Evolutionary conservation across 2,113 vertebrate genomes (phyloP), one percentile per base, ranked within the genome.

Genomic region (Saguinus midas): DNA sequence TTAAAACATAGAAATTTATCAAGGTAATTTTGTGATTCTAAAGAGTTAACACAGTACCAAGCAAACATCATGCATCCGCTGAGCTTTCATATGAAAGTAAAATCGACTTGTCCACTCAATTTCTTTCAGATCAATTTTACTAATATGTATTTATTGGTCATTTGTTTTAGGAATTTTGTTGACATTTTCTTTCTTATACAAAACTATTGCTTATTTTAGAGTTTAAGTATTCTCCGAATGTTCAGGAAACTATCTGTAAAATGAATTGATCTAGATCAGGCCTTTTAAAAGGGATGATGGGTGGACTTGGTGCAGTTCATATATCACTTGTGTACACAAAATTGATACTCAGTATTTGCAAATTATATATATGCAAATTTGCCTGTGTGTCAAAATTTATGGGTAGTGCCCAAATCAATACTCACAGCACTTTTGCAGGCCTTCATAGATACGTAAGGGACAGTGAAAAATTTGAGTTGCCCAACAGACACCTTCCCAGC

Each of bases 1-100:
- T 97, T 86, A 87, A 96, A 87, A 4, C 27, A 27, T 29, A 90
- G 87, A 94, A 87, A 94, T 87, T 58, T 91, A 70, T 14, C 76
- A 90, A 87, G 27, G 23, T 21, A 68, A 90, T 76, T 73, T 95
- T 75, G 35, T 94, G 37, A 58, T 76, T 95, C 93, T 94, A 57
- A 64, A 91, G 52, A 91, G 18, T 79, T 75, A 73, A 48, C 68
- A 11, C n/a, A 72, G 14, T 95, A 61, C 45, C n/a, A 93, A 94
- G 32, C 32, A 94, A 96, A 87, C 5, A 27, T 52, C 29, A 68
- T 87, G 9, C 9, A 68, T 76, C 9, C 6, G 10, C 17, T 84
- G 64, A 84, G 81, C 13, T 94, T 95, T 48, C 55, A 79, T 90
- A 35, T 43, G 40, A 40, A 21, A 91, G n/a, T 87, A 83, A 48